Evolutionary conservation across 1,140 invertebrate genomes (phyloP), one percentile per base, ranked within the genome.

Genomic region (Trachymyrmex septentrionalis): DNA sequence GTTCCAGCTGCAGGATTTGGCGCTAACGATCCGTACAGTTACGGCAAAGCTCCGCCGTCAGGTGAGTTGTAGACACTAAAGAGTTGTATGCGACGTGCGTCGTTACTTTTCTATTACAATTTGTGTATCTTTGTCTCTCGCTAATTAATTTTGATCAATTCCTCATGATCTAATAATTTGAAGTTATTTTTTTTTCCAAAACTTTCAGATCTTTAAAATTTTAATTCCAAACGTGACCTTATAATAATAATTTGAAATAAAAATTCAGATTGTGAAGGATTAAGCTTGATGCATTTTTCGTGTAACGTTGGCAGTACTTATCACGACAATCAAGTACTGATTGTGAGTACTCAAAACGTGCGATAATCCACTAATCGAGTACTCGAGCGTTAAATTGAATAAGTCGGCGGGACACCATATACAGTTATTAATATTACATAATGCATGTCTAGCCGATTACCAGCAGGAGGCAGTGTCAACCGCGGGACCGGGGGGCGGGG

Each of bases 41-140:
- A 95, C 86, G 93, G 94, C 86, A 95, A 95, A 94, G 91, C 93
- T 90, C 93, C 95, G 87, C 91, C 93, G 87, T 92, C 93, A 91
- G 94, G 94, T 95, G 90, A 86, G 78, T 88, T 16, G 7, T 57
- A 30, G 21, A 53, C 19, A 55, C 0, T 7, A 57, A 69, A 27
- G 21, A 44, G 4, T 10, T 7, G 10, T 4, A n/a, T 16, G 16
- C 10, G 34, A 48, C 34, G 7, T 21, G 21, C 14, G 2, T 82
- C 14, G 12, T 82, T 9, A 16, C 5, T 61, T 72, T 27, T 27
- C 10, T 72, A 4, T 71, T 24, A 44, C 30, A 57, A 34, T 21
- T 82, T 27, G 14, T 34, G 30, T 12, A 27, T 14, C 16, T 27
- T 63, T 9, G 16, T 48, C 19, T 19, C 7, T 44, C 3, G 21